Percentiles rank a stretch among this genome's conserved stretches.
These are phyloP conservation scores for Pterois miles DNA, from an alignment of 2,797 vertebrate species.

Conservation along the genomic window DNA sequence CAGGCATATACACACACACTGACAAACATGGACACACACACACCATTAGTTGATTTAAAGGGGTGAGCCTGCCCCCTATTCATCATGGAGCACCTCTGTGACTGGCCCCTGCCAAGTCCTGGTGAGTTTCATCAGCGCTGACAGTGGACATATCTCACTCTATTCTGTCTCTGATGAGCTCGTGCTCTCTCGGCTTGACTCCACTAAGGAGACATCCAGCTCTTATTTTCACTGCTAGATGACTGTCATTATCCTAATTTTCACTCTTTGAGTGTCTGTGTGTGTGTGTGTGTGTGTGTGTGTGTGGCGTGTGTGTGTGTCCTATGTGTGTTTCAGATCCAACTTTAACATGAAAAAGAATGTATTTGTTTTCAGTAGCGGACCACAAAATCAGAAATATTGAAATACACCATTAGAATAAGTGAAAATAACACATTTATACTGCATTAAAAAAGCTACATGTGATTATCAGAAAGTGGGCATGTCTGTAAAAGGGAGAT, in stretches of 20 bases:
- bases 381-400: too few relatives aligned
- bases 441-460: too few relatives aligned
- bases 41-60: slow-evolving; percentile 50
- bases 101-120: slow-evolving; percentile 47
- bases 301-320: neutral
- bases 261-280: slow-evolving; percentile 31
- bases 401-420: too few relatives aligned
- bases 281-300: slow-evolving; percentile 12
- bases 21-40: neutral
- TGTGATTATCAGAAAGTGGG: too few relatives aligned
- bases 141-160: slow-evolving; percentile 65
- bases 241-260: slow-evolving; percentile 68
- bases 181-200: slow-evolving; percentile 38
- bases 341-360: neutral
- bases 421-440: too few relatives aligned
- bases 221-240: slow-evolving; percentile 58
- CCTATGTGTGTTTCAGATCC: neutral
- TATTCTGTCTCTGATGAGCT: slow-evolving; percentile 56
- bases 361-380: neutral
- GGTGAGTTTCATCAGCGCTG: slow-evolving; percentile 69
- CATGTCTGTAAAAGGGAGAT: too few relatives aligned
- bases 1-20: slow-evolving; percentile 8
- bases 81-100: slow-evolving; percentile 56
- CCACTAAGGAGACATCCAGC: slow-evolving; percentile 45
- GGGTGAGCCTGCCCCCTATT: slow-evolving; percentile 43